These are phyloP conservation scores for Volucella bombylans DNA, from an alignment of 2,888 invertebrate species.

Conservation along the genomic window DNA sequence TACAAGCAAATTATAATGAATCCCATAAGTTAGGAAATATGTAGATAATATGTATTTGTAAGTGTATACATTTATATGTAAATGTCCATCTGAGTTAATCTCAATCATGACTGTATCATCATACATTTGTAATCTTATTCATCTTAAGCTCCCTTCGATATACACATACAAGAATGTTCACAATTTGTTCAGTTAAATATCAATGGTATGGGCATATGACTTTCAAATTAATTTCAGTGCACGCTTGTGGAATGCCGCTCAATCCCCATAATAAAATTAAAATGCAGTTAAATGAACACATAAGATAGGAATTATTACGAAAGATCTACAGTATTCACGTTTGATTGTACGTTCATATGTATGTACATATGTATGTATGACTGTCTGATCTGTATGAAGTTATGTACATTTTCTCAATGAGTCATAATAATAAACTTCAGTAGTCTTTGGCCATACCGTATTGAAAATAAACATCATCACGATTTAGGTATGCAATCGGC, in stretches of 20 bases:
- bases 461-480: constrained; percentile 47
- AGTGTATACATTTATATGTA: too few species aligned
- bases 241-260: constrained; percentile 24
- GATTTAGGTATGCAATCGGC: constrained; percentile 13
- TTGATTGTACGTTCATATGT: background rate
- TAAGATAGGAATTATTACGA: constrained; percentile 7
- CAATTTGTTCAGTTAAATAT: too few species aligned
- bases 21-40: too few species aligned
- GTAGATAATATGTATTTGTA: too few species aligned
- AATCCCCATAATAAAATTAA: constrained; percentile 20
- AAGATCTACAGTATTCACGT: background rate
- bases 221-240: constrained; percentile 26
- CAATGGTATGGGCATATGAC: constrained; percentile 32
- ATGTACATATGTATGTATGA: too few species aligned
- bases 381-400: background rate
- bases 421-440: constrained; percentile 29
- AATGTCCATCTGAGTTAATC: too few species aligned
- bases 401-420: constrained; percentile 13
- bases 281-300: constrained; percentile 36
- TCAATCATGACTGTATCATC: too few species aligned
- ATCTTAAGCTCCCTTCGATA: too few species aligned
- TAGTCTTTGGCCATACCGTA: constrained; percentile 21
- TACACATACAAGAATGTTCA: too few species aligned
- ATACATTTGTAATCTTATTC: too few species aligned
- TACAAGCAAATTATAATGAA: too few species aligned